Conservation (phyloP, 2,113 vertebrate genomes). For the Petrocephalus zakoni region DNA sequence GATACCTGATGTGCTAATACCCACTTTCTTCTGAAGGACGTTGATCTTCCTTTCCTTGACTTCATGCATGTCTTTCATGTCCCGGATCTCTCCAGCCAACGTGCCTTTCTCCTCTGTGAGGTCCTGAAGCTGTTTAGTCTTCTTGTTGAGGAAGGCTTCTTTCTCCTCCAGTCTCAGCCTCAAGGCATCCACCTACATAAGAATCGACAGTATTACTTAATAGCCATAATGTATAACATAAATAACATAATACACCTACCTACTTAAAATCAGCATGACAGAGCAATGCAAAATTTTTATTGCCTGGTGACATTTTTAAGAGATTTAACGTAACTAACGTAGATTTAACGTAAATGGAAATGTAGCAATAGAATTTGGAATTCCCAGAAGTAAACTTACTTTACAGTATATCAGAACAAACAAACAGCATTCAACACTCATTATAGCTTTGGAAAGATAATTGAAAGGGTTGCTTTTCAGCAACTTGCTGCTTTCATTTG, state of each 20-base stretch:
- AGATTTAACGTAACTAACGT: background rate
- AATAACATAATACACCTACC: background rate
- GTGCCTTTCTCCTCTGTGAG: conserved; percentile 93
- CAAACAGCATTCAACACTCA: conserved; percentile 4
- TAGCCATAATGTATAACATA: background rate
- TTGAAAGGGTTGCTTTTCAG: no score
- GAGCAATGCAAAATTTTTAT: background rate
- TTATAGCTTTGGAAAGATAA: background rate
- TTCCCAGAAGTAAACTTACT: background rate
- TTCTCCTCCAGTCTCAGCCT: conserved; percentile 91
- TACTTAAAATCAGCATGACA: background rate
- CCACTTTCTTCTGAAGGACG: conserved; percentile 93
- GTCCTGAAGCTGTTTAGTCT: conserved; percentile 94
- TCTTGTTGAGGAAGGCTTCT: conserved; percentile 91
- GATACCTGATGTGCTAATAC: background rate
- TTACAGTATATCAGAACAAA: background rate
- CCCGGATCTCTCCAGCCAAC: conserved; percentile 84
- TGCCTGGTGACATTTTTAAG: background rate
- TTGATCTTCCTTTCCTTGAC: conserved; percentile 96
- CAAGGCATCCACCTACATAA: conserved; percentile 83
- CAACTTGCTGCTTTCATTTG: no score
- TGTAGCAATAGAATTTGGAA: background rate
- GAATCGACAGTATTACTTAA: background rate
- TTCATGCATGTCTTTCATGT: conserved; percentile 98
- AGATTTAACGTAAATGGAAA: background rate